Conservation (phyloP, 2,888 invertebrate species). For the Cartodere bifasciata region DNA sequence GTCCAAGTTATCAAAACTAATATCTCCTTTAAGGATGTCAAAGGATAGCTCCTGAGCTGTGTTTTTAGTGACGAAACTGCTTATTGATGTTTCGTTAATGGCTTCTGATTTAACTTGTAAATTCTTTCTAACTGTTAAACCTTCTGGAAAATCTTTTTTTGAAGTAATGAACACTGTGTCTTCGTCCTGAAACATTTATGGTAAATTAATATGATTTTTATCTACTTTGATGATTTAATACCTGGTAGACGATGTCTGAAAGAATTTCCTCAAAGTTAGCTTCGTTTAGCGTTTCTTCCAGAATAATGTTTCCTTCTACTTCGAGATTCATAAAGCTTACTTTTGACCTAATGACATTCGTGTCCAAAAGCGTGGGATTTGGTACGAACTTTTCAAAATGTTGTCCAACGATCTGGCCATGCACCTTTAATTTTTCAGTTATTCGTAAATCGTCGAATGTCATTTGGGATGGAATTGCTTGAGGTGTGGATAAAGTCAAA, state of each 20-base stretch:
- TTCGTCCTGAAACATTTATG: conserved; percentile 22
- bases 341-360: conserved; percentile 30
- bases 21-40: conserved; percentile 30
- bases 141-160: conserved; percentile 35
- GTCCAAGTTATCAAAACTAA: conserved; percentile 36
- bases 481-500: conserved; percentile 36
- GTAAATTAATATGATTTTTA: neutral
- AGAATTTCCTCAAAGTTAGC: conserved; percentile 31
- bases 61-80: conserved; percentile 37
- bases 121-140: conserved; percentile 31
- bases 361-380: conserved; percentile 38
- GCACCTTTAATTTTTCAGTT: conserved; percentile 38
- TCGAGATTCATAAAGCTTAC: conserved; percentile 38
- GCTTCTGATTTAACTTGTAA: conserved; percentile 31
- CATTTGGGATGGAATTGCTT: conserved; percentile 35
- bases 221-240: too few species aligned
- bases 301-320: conserved; percentile 37
- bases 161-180: conserved; percentile 32
- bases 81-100: conserved; percentile 35
- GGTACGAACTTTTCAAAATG: conserved; percentile 31
- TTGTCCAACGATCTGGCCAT: conserved; percentile 37
- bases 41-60: conserved; percentile 37
- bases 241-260: conserved; percentile 37
- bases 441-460: conserved; percentile 42
- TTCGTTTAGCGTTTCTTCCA: conserved; percentile 35